phyloP scores from a whole-genome alignment of 2,113 vertebrate species.

The Paraplagusia blochii region DNA sequence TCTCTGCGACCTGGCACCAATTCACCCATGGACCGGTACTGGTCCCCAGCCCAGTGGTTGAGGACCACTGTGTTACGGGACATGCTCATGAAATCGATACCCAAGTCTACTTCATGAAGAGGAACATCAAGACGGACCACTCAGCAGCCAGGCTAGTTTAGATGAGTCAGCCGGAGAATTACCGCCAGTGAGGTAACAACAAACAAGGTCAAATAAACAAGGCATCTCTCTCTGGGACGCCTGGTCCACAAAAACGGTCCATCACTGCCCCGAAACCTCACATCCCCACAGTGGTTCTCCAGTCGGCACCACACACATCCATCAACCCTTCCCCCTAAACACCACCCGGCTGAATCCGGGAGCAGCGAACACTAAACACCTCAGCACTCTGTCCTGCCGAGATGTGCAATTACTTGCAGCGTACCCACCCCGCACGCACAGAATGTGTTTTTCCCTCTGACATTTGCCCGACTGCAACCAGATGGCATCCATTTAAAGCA shows the following conservation, averaged over 20 bases:
- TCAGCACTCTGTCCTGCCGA: conserved; percentile 49
- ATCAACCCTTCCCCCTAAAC: conserved; percentile 50
- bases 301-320: conserved; percentile 45
- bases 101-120: conserved; percentile 17
- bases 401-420: conserved; percentile 31
- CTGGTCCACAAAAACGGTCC: conserved; percentile 24
- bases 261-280: conserved; percentile 34
- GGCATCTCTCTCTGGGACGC: conserved; percentile 36
- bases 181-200: conserved; percentile 34
- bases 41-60: too few relatives aligned
- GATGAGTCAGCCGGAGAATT: conserved; percentile 51
- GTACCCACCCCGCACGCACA: neutral
- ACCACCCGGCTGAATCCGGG: conserved; percentile 47
- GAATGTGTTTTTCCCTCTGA: conserved; percentile 36
- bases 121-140: neutral
- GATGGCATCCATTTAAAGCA: conserved; percentile 69
- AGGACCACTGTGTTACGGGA: too few relatives aligned
- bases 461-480: conserved; percentile 49
- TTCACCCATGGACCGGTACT: too few relatives aligned
- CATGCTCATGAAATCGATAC: conserved; percentile 19
- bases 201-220: conserved; percentile 57
- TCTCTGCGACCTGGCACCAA: too few relatives aligned
- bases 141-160: conserved; percentile 4
- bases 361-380: conserved; percentile 44
- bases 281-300: conserved; percentile 46